These are phyloP conservation scores for Ranitomeya imitator DNA, from an alignment of 2,113 vertebrate species.

Conservation along the genomic window DNA sequence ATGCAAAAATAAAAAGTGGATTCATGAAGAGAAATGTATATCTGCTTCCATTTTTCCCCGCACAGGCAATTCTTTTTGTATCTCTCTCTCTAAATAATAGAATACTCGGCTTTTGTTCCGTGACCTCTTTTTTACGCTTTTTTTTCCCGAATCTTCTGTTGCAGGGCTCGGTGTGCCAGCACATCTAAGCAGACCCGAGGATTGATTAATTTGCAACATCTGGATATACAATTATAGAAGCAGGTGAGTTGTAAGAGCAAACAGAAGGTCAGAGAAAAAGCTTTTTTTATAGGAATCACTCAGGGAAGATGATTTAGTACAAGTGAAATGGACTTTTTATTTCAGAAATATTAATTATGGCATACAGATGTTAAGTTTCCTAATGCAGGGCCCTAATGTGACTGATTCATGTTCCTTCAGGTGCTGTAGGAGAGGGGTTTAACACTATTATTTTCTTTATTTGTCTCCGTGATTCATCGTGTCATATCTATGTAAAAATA, in stretches of 20 bases:
- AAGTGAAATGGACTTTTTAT: background rate
- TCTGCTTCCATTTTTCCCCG: background rate
- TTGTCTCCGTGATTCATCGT: too few species aligned
- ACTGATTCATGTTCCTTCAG: too few species aligned
- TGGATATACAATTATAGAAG: conserved; percentile 41
- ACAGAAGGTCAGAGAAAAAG: conserved; percentile 33
- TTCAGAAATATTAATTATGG: conserved; percentile 15
- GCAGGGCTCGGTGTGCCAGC: conserved; percentile 1
- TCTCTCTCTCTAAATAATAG: conserved; percentile 30
- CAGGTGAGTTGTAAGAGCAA: conserved; percentile 46
- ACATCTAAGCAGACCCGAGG: background rate
- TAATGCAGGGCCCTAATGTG: background rate
- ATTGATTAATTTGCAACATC: conserved; percentile 53
- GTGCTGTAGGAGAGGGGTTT: too few species aligned
- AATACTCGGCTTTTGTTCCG: conserved; percentile 39
- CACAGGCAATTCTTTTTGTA: conserved; percentile 19
- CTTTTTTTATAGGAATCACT: conserved; percentile 29
- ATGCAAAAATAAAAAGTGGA: conserved; percentile 10
- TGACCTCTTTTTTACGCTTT: conserved; percentile 31
- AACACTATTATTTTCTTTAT: too few species aligned
- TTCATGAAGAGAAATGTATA: background rate
- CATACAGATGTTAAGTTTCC: background rate
- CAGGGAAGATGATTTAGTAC: conserved; percentile 17
- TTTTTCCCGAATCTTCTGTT: background rate
- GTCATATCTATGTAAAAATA: too few species aligned